These are phyloP conservation scores for Danaus chrysippus DNA, from an alignment of 2,888 invertebrate genomes.

Conservation along the genomic window DNA sequence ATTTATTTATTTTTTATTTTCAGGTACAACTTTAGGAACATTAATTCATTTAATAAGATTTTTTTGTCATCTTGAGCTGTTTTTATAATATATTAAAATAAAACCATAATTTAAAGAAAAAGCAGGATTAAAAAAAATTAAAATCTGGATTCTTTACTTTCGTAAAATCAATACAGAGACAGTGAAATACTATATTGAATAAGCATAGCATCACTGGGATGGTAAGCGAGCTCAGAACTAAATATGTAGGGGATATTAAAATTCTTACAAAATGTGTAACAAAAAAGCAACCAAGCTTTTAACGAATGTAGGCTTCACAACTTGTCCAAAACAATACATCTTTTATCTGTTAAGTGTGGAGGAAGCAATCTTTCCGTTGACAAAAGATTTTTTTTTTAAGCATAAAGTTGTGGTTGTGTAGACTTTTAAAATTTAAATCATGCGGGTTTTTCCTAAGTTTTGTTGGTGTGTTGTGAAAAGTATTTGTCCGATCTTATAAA, in stretches of 20 bases:
- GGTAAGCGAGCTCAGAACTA: neutral
- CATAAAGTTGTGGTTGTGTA: constrained; percentile 1
- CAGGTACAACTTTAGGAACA: too few species aligned
- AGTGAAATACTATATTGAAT: too few species aligned
- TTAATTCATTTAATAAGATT: too few species aligned
- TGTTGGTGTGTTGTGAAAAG: neutral
- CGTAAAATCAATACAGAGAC: too few species aligned
- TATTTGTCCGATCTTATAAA: too few species aligned
- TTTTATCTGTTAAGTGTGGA: constrained; percentile 8
- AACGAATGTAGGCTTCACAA: constrained; percentile 4
- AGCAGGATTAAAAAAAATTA: too few species aligned
- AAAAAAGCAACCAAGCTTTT: constrained; percentile 5
- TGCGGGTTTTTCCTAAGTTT: neutral
- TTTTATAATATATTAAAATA: too few species aligned
- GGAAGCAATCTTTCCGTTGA: constrained; percentile 1
- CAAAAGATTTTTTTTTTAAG: constrained; percentile 5
- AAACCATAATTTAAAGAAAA: too few species aligned
- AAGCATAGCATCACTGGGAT: too few species aligned
- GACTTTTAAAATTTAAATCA: neutral
- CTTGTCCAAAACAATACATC: constrained; percentile 7
- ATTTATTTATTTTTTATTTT: too few species aligned
- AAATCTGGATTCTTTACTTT: too few species aligned
- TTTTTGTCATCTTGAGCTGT: too few species aligned
- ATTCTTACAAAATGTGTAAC: constrained; percentile 1
- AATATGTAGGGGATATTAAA: neutral